These are phyloP conservation scores for Tetramorium parvispinum DNA, from an alignment of 1,140 invertebrate species.

Conservation along the genomic window DNA sequence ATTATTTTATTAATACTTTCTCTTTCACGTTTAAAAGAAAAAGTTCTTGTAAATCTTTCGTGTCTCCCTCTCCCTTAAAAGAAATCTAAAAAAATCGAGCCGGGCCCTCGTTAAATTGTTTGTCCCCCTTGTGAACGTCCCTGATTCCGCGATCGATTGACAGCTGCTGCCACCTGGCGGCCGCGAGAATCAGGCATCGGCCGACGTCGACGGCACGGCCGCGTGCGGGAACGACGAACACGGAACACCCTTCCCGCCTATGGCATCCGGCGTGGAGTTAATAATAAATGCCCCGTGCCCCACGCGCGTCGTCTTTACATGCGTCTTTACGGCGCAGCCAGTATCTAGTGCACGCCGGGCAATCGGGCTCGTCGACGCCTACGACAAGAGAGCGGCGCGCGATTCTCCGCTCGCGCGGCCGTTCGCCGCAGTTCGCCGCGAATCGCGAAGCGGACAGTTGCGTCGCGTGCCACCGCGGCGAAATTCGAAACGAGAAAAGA, in stretches of 20 bases:
- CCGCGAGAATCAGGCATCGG: too few species aligned
- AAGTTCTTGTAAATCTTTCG: too few species aligned
- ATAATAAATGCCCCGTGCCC: background rate
- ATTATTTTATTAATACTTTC: too few species aligned
- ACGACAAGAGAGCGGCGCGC: background rate
- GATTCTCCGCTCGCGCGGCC: too few species aligned
- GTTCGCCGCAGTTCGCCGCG: background rate
- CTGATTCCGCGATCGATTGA: background rate
- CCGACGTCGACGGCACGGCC: too few species aligned
- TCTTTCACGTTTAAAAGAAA: too few species aligned
- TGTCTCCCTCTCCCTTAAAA: too few species aligned
- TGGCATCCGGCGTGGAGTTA: background rate
- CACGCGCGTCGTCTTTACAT: background rate
- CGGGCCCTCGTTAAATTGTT: too few species aligned
- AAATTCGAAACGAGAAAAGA: background rate
- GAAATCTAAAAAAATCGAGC: too few species aligned
- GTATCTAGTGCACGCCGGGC: background rate
- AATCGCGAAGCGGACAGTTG: background rate
- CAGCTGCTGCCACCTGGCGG: background rate
- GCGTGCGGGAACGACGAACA: too few species aligned
- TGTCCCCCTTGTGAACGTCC: too few species aligned
- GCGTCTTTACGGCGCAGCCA: background rate
- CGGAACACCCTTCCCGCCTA: background rate
- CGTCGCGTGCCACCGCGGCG: background rate
- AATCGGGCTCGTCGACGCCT: background rate